Evolutionary conservation across 2,113 vertebrate species (phyloP).

Genomic region (Arenaria interpres): DNA sequence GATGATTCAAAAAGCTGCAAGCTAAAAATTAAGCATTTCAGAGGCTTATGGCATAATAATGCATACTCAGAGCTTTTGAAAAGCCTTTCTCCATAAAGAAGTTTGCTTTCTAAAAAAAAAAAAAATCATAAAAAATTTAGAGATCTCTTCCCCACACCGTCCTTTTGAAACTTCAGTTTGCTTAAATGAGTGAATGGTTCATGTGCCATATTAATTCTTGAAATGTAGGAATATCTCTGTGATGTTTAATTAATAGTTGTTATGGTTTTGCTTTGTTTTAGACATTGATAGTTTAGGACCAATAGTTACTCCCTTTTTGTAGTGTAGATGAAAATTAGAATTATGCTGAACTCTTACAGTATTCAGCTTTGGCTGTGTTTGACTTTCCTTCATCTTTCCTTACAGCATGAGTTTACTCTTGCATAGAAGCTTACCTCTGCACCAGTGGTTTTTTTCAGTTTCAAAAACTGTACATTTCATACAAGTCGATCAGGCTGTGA

Average conservation of each 20-base stretch:
- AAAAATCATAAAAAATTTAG: neutral
- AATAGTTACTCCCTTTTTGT: neutral
- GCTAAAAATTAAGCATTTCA: neutral
- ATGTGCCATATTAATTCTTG: neutral
- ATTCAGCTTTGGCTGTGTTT: neutral
- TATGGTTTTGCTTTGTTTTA: neutral
- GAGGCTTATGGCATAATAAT: neutral
- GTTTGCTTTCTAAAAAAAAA: neutral
- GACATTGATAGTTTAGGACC: neutral
- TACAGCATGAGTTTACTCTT: neutral
- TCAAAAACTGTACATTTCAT: constrained; percentile 9
- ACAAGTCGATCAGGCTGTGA: neutral
- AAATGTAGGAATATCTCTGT: neutral
- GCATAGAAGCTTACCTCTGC: neutral
- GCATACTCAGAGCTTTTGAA: neutral
- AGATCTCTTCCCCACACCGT: neutral
- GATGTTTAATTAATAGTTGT: neutral
- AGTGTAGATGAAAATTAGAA: neutral
- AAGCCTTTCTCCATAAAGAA: neutral
- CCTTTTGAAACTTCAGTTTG: neutral
- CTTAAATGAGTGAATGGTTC: neutral
- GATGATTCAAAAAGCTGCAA: neutral
- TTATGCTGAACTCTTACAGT: neutral
- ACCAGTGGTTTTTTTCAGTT: neutral
- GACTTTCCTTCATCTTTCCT: neutral